A percentile compares a stretch with the other conserved stretches of the same genome.
These are phyloP conservation scores for Caenorhabditis parvicauda DNA, from an alignment of 2,888 invertebrate species.

Conservation along the genomic window DNA sequence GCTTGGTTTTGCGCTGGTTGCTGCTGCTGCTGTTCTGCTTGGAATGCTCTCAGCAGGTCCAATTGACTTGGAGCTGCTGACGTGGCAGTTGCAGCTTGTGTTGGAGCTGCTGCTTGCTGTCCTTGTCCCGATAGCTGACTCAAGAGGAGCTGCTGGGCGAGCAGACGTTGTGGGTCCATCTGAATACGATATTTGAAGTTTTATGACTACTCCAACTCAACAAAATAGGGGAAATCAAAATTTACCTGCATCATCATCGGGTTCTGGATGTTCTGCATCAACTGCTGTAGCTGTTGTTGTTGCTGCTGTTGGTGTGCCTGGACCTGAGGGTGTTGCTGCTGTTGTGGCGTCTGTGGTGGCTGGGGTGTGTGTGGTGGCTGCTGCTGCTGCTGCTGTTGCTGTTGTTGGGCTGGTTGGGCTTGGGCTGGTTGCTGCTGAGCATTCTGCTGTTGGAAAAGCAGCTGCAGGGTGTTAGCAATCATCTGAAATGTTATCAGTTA, in stretches of 20 bases:
- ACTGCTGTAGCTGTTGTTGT: neutral
- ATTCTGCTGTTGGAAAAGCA: too few relatives aligned
- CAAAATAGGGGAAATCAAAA: too few relatives aligned
- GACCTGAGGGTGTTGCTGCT: neutral
- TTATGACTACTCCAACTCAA: too few relatives aligned
- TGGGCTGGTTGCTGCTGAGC: conserved; percentile 1
- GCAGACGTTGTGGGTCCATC: too few relatives aligned
- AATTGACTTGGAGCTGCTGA: neutral
- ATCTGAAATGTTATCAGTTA: too few relatives aligned
- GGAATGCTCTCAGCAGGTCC: neutral
- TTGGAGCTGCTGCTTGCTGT: neutral
- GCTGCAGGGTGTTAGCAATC: too few relatives aligned
- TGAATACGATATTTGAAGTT: too few relatives aligned
- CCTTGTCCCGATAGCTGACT: neutral
- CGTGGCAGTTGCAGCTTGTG: too few relatives aligned
- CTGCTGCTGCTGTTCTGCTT: conserved; percentile 1
- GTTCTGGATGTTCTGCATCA: too few relatives aligned
- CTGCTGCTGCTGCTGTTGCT: neutral
- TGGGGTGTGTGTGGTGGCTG: conserved; percentile 4
- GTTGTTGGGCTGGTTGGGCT: neutral
- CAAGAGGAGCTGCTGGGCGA: neutral
- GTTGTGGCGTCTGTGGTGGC: conserved; percentile 3
- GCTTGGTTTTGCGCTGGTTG: neutral
- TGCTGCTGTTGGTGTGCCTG: conserved; percentile 27
- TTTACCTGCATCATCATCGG: too few relatives aligned